Conservation (phyloP, 2,113 vertebrate species). For the Gobius niger region DNA sequence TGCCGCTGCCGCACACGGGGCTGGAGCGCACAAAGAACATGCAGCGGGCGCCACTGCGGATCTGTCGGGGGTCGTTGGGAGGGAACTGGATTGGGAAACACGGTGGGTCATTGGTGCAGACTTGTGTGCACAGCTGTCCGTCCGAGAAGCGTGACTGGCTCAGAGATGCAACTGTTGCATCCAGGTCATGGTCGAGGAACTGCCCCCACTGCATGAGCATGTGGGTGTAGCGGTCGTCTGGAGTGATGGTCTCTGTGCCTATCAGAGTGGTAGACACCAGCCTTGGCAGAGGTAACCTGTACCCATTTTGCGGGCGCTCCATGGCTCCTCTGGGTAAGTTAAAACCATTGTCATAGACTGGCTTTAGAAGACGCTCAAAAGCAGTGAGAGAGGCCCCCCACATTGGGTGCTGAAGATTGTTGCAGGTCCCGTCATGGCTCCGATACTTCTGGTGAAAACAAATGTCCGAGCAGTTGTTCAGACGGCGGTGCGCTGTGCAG, state of each 20-base stretch:
- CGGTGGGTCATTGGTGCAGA: conserved; percentile 91
- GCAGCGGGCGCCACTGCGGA: conserved; percentile 85
- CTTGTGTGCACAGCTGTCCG: conserved; percentile 88
- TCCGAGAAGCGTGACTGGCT: conserved; percentile 97
- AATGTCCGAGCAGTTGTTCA: conserved; percentile 97
- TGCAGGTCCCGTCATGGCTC: conserved; percentile 93
- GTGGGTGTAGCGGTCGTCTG: conserved; percentile 90
- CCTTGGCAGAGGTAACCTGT: conserved; percentile 85
- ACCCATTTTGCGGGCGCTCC: conserved; percentile 80
- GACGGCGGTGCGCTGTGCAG: conserved; percentile 90
- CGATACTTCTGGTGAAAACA: conserved; percentile 98
- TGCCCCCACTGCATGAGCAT: conserved; percentile 99
- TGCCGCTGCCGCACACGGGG: conserved; percentile 95
- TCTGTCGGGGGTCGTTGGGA: conserved; percentile 82
- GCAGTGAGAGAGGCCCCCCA: conserved; percentile 96
- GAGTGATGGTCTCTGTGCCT: conserved; percentile 89
- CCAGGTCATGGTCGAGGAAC: conserved; percentile 96
- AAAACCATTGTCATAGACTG: conserved; percentile 97
- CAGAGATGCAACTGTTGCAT: conserved; percentile 90
- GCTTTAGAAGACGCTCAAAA: conserved; percentile 92
- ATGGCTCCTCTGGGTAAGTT: conserved; percentile 89
- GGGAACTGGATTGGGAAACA: conserved; percentile 95
- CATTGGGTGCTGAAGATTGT: conserved; percentile 98
- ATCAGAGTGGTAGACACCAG: conserved; percentile 91
- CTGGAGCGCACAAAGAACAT: conserved; percentile 99